Evolutionary conservation across 2,113 vertebrate species (phyloP).

Genomic region (Dolichallabes microphthalmus): DNA sequence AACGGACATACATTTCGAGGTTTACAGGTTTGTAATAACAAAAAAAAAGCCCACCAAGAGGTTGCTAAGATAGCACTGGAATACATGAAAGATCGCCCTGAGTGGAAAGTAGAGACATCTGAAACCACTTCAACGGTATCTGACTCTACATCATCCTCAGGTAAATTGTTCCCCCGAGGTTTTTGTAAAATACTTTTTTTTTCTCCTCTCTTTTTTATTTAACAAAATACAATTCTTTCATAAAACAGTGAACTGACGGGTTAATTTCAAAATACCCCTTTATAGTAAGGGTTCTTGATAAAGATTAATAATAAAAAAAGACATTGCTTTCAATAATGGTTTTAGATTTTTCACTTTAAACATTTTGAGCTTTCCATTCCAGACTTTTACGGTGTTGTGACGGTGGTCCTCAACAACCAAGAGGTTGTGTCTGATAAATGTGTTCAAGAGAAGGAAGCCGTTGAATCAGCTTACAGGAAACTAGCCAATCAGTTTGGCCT

Average conservation of each 20-base stretch:
- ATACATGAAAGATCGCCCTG: not conserved
- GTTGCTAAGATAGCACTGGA: slow-evolving; percentile 53
- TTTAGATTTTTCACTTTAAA: not conserved
- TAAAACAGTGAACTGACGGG: not conserved
- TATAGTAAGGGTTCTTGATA: not conserved
- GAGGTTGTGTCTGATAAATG: slow-evolving; percentile 23
- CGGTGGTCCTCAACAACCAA: slow-evolving; percentile 17
- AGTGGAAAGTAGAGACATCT: slow-evolving; percentile 11
- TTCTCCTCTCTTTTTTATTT: not conserved
- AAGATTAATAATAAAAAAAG: not conserved
- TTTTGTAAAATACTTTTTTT: not conserved
- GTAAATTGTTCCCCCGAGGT: slow-evolving; percentile 4
- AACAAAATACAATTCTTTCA: not conserved
- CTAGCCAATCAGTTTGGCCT: slow-evolving; percentile 26
- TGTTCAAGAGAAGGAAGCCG: slow-evolving; percentile 10
- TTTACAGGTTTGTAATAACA: not conserved
- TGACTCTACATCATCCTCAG: not conserved
- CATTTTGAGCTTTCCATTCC: not conserved
- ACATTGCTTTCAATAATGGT: too few relatives aligned
- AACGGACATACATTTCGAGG: slow-evolving; percentile 48
- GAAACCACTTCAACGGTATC: slow-evolving; percentile 9
- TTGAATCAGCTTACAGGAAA: slow-evolving; percentile 43
- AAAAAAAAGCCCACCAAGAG: slow-evolving; percentile 57
- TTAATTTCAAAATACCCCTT: not conserved
- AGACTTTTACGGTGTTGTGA: slow-evolving; percentile 19